Evolutionary conservation across 2,888 invertebrate genomes (phyloP).

Genomic region (Alcis repandata): DNA sequence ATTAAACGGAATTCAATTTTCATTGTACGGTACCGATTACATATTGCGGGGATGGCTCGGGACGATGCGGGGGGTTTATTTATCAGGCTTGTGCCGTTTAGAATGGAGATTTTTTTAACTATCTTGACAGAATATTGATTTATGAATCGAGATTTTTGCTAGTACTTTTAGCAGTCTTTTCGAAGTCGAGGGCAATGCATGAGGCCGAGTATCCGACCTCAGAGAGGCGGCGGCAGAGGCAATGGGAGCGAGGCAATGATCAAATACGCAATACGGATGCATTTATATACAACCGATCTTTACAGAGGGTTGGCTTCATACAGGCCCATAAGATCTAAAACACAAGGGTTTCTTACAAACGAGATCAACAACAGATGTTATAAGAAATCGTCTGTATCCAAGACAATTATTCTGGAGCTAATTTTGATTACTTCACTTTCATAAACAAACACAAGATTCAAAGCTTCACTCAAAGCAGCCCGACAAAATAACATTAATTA

Average conservation of each 20-base stretch:
- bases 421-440: background rate
- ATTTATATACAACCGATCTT: background rate
- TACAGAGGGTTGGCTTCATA: background rate
- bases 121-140: conserved; percentile 8
- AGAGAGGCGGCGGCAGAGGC: no score
- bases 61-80: conserved; percentile 26
- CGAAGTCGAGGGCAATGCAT: background rate
- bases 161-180: background rate
- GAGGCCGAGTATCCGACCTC: no score
- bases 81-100: conserved; percentile 33
- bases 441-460: background rate
- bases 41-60: conserved; percentile 43
- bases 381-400: background rate
- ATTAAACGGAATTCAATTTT: conserved; percentile 76
- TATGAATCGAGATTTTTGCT: background rate
- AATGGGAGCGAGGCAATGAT: no score
- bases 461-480: background rate
- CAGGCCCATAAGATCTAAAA: background rate
- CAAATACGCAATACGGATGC: background rate
- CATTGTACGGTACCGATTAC: conserved; percentile 59
- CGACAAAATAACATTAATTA: conserved; percentile 12
- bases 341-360: background rate
- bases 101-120: conserved; percentile 11
- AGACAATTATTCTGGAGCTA: no score
- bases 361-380: background rate